These are phyloP conservation scores for Ephestia elutella DNA, from an alignment of 1,140 invertebrate genomes.

Conservation along the genomic window DNA sequence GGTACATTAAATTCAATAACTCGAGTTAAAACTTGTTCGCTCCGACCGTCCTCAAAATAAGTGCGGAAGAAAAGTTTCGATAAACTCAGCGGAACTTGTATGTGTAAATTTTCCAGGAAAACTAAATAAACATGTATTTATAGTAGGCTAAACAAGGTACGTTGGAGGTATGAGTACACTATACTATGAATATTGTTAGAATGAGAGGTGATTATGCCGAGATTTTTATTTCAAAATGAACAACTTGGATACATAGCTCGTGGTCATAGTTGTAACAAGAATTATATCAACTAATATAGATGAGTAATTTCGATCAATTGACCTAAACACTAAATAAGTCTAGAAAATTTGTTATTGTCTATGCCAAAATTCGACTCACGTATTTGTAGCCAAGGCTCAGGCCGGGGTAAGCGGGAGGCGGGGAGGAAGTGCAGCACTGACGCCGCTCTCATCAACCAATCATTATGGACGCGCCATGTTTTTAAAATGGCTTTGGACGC, in stretches of 20 bases:
- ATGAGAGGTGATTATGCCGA: too few relatives aligned
- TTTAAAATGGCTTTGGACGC: constrained; percentile 65
- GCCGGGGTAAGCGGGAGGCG: constrained; percentile 7
- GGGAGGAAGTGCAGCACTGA: constrained; percentile 34
- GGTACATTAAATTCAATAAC: constrained; percentile 73
- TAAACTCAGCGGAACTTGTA: constrained; percentile 64
- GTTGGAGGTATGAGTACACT: too few relatives aligned
- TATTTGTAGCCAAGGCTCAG: constrained; percentile 2
- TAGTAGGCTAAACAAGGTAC: background rate
- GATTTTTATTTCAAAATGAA: too few relatives aligned
- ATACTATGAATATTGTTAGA: too few relatives aligned
- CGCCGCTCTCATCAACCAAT: constrained; percentile 56
- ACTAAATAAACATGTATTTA: constrained; percentile 48
- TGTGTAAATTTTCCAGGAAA: constrained; percentile 52
- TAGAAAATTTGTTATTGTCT: constrained; percentile 12
- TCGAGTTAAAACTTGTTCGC: constrained; percentile 71
- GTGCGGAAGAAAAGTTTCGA: constrained; percentile 68
- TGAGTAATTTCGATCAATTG: too few relatives aligned
- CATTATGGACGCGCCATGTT: constrained; percentile 68
- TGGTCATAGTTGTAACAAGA: too few relatives aligned
- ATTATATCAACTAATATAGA: too few relatives aligned
- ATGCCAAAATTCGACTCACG: constrained; percentile 6
- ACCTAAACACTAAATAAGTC: too few relatives aligned
- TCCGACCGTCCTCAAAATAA: constrained; percentile 72
- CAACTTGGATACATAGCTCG: too few relatives aligned